These are phyloP conservation scores for Cyanoliseus patagonus DNA, from an alignment of 2,113 vertebrate genomes.

Conservation along the genomic window DNA sequence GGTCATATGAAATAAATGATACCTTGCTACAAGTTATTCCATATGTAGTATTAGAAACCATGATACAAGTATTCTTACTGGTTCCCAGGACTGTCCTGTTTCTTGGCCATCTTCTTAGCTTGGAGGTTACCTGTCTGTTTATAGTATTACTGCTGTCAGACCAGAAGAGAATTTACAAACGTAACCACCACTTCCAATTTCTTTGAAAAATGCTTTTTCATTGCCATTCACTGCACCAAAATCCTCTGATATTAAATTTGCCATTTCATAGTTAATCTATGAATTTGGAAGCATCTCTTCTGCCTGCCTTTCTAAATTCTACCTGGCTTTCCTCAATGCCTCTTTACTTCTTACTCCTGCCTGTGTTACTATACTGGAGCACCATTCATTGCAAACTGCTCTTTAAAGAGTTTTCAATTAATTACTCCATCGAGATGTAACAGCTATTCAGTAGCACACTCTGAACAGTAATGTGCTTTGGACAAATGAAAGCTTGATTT, in stretches of 20 bases:
- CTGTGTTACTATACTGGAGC: background rate
- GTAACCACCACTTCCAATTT: background rate
- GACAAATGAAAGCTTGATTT: background rate
- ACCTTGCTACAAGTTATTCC: background rate
- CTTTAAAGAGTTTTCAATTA: background rate
- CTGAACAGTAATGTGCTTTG: background rate
- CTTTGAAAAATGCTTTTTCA: background rate
- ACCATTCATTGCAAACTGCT: background rate
- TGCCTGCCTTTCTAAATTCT: background rate
- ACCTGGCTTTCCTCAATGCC: background rate
- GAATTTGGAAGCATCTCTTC: background rate
- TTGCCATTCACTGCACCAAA: background rate
- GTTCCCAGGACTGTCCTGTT: background rate
- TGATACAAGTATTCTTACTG: background rate
- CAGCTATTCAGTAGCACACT: background rate
- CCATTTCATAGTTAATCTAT: background rate
- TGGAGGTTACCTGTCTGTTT: background rate
- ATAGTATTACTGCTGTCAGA: background rate
- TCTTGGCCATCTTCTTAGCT: background rate
- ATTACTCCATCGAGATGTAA: background rate
- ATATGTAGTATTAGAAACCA: background rate
- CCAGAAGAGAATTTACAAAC: background rate
- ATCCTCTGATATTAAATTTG: background rate
- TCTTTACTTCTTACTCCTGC: background rate
- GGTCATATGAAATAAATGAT: background rate